Base-by-base conservation (phyloP, 1,140 invertebrate genomes). In the Acromyrmex echinatior region DNA sequence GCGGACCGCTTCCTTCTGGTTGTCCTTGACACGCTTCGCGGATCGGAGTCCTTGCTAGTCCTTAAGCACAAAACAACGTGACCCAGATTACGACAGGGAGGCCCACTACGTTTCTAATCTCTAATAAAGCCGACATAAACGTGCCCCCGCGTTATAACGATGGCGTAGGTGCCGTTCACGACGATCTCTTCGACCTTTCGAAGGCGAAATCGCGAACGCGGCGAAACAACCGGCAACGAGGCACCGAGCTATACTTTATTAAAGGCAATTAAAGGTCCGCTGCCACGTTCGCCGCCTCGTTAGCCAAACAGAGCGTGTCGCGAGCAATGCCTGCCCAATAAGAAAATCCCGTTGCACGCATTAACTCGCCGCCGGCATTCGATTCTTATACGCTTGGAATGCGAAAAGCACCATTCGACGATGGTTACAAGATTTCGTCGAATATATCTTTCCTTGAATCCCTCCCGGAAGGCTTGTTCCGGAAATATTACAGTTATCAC, bases 271-370 rank as follows among this genome's bases (percentile, higher is more conserved):
- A 91, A 91, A 91, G 66, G 88, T 91, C 65, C 77, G 73, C 77
- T 28, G 76, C 76, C 85, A 68, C 56, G 87, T 71, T 65, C 63
- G 78, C 89, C 80, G 86, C 45, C 89, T 92, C 78, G 92, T 93
- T 93, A 90, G 71, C 86, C 90, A 92, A 93, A 92, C 91, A 85
- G 92, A 92, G 88, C 91, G 86, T 91, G 88, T 88, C 91, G 91
- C 89, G 88, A 39, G 86, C 92, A 86, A 89, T 58, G 86, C 78
- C 82, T 56, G 77, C 12, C 87, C 84, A 88, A 92, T 92, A 79
- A 84, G 76, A 86, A 70, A 77, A 66, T 92, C 74, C 86, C 82
- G 89, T 88, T 91, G 60, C n/a, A 49, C 25, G 76, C 49, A 66
- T 71, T 63, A 86, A 87, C 71, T 78, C 86, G 68, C 63, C 28